Percentiles rank a stretch among this genome's conserved stretches.
phyloP scores from a whole-genome alignment of 1,140 invertebrate species.

The Diachasma alloeum region DNA sequence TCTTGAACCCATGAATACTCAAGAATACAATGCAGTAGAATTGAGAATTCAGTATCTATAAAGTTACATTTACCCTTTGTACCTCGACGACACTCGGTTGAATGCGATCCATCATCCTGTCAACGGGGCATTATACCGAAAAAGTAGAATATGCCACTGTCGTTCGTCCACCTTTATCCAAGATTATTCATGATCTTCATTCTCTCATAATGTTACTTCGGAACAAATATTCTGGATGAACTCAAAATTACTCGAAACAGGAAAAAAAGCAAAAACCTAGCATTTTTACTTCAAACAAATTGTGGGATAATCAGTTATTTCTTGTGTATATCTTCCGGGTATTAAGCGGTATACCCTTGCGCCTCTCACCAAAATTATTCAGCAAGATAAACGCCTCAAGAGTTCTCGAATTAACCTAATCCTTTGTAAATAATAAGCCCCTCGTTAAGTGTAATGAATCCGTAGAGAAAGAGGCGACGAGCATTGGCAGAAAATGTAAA shows the following conservation, averaged over 20 bases:
- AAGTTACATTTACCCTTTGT: constrained; percentile 20
- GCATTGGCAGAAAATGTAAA: constrained; percentile 32
- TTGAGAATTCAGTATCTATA: background rate
- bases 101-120: constrained; percentile 61
- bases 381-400: constrained; percentile 37
- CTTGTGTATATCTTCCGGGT: constrained; percentile 28
- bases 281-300: background rate
- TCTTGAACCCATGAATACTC: background rate
- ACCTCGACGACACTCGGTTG: constrained; percentile 15
- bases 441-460: constrained; percentile 53
- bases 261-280: background rate
- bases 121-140: constrained; percentile 52
- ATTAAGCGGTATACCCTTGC: constrained; percentile 13
- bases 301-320: constrained; percentile 32
- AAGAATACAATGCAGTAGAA: no score
- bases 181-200: constrained; percentile 16
- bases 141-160: constrained; percentile 26
- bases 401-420: constrained; percentile 48
- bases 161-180: constrained; percentile 15
- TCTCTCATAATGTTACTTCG: background rate
- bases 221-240: background rate
- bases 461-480: constrained; percentile 14
- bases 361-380: background rate
- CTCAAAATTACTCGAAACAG: background rate
- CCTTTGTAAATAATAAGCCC: constrained; percentile 55